Conservation (phyloP, 2,888 invertebrate species). For the Limenitis arthemis region DNA sequence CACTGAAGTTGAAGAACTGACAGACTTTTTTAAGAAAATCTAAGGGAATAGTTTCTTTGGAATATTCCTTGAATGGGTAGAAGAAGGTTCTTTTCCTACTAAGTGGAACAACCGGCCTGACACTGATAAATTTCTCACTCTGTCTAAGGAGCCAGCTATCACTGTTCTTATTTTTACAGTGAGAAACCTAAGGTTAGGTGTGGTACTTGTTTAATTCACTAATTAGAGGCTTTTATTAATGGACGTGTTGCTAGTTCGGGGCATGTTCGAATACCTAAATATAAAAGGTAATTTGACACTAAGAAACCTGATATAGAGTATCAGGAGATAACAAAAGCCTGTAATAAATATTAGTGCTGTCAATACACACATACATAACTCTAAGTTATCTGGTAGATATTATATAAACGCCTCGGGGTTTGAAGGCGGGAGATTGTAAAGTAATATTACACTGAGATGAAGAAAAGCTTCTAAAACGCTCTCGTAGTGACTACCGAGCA, state of each 20-base stretch:
- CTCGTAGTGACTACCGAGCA: no score
- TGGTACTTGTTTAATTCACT: neutral
- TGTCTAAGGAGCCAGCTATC: no score
- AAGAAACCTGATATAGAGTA: constrained; percentile 6
- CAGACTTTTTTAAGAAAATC: no score
- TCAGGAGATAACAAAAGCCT: constrained; percentile 54
- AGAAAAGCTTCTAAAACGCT: constrained; percentile 14
- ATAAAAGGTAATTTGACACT: neutral
- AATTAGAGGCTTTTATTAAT: neutral
- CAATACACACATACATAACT: constrained; percentile 57
- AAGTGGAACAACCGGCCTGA: no score
- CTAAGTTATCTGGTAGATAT: constrained; percentile 64
- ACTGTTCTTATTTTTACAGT: no score
- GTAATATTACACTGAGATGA: constrained; percentile 21
- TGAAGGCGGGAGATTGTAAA: constrained; percentile 45
- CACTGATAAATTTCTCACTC: no score
- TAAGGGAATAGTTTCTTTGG: no score
- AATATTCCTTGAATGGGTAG: no score
- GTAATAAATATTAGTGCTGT: constrained; percentile 68
- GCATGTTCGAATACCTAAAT: neutral
- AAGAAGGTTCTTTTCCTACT: no score
- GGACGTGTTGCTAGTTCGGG: no score
- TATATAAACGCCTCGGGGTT: constrained; percentile 65
- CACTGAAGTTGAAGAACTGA: no score
- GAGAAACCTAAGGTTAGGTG: no score